Percentiles rank a stretch among this genome's conserved stretches.
phyloP scores from a whole-genome alignment of 92 coral and sea anemone genomes.

The Zoanthus sociatus region DNA sequence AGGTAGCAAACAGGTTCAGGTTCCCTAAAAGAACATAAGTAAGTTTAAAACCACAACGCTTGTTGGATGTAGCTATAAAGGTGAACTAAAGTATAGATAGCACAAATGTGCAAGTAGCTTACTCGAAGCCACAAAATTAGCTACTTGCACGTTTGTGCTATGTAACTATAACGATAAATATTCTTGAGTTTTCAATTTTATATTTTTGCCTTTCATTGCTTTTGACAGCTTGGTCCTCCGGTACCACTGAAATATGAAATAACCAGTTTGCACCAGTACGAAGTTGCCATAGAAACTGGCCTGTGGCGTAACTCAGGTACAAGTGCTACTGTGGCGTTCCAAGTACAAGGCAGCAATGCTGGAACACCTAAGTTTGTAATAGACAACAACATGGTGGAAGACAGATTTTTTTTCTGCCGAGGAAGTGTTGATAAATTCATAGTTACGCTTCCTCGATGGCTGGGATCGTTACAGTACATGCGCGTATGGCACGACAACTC shows the following conservation, averaged over 20 bases:
- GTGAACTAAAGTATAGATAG: no score
- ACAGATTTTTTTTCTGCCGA: conserved; percentile 50
- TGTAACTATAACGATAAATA: no score
- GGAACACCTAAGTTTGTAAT: background rate
- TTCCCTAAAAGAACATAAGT: no score
- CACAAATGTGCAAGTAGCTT: no score
- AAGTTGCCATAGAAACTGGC: conserved; percentile 26
- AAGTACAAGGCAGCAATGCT: conserved; percentile 18
- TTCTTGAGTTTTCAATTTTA: background rate
- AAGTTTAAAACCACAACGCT: no score
- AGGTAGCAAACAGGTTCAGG: no score
- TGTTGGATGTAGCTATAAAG: no score
- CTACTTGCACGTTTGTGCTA: no score
- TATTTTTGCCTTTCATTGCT: background rate
- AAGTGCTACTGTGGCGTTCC: conserved; percentile 14
- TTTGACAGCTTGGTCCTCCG: conserved; percentile 23
- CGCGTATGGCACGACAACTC: conserved; percentile 67
- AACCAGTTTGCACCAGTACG: conserved; percentile 15
- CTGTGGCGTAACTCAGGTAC: conserved; percentile 41
- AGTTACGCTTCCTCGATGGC: conserved; percentile 22
- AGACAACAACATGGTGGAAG: conserved; percentile 14
- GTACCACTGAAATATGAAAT: conserved; percentile 30
- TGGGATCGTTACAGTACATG: conserved; percentile 52
- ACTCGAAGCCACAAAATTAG: no score
- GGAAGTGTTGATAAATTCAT: conserved; percentile 63